Evolutionary conservation across 1,140 invertebrate genomes (phyloP).

Genomic region (Geopemphigus sp.): DNA sequence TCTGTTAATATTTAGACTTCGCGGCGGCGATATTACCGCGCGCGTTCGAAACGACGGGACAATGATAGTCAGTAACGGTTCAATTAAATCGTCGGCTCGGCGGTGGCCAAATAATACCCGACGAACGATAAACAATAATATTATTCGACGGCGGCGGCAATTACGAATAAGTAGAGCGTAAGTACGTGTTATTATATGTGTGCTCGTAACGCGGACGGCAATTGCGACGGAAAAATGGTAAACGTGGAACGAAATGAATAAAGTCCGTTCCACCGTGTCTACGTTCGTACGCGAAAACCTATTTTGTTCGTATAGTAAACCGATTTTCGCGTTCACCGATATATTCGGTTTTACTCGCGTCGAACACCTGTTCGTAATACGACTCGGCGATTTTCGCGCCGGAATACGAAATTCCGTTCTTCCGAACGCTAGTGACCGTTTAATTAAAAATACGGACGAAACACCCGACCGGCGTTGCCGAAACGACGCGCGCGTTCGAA

Average conservation of each 20-base stretch:
- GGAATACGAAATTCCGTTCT: no score
- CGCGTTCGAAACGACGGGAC: not conserved
- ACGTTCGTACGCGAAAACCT: not conserved
- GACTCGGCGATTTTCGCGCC: no score
- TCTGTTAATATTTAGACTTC: no score
- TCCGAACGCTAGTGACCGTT: no score
- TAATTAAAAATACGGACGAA: no score
- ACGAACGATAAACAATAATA: not conserved
- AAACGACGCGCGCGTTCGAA: no score
- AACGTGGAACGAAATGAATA: conserved; percentile 4
- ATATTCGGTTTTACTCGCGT: no score
- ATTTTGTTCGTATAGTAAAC: not conserved
- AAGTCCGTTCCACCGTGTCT: not conserved
- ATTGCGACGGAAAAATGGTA: not conserved
- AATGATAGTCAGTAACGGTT: no score
- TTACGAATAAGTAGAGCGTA: conserved; percentile 14
- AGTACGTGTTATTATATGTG: not conserved
- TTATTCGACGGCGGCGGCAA: not conserved
- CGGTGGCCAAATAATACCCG: not conserved
- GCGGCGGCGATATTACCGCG: no score
- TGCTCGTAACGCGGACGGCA: not conserved
- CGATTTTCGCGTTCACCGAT: no score
- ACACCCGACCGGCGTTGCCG: no score
- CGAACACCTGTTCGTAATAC: no score
- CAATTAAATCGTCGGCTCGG: not conserved